phyloP scores from a whole-genome alignment of 2,797 vertebrate species.

The Hemibagrus guttatus region DNA sequence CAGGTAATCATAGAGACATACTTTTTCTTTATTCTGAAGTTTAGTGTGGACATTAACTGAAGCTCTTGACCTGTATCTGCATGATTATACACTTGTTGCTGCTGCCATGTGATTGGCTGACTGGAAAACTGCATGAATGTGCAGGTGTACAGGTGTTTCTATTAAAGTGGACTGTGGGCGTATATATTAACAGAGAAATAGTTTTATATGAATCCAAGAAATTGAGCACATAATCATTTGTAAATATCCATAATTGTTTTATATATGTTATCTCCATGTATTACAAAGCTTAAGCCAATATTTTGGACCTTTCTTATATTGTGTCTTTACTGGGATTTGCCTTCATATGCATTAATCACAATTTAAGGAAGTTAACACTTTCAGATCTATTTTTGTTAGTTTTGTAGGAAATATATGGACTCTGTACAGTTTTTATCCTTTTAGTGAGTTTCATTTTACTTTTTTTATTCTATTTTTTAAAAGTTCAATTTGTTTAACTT shows the following conservation, averaged over 20 bases:
- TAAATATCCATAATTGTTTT: constrained; percentile 14
- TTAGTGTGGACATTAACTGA: too few species aligned
- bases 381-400: constrained; percentile 72
- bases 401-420: constrained; percentile 53
- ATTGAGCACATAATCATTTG: neutral
- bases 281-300: neutral
- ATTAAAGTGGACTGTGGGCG: too few species aligned
- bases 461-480: neutral
- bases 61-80: too few species aligned
- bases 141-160: too few species aligned
- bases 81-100: too few species aligned
- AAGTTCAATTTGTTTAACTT: neutral
- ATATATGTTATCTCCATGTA: neutral
- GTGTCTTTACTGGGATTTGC: constrained; percentile 7
- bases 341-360: constrained; percentile 35
- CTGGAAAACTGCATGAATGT: too few species aligned
- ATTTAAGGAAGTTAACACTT: constrained; percentile 62
- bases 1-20: too few species aligned
- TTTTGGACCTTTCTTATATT: neutral
- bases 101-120: too few species aligned
- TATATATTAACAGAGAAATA: neutral
- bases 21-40: too few species aligned
- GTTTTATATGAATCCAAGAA: constrained; percentile 1
- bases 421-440: constrained; percentile 56
- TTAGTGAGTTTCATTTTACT: constrained; percentile 56